A percentile compares a stretch with the other conserved stretches of the same genome.
Evolutionary conservation across 2,888 invertebrate species (phyloP).

Genomic region (Rhagium mordax): DNA sequence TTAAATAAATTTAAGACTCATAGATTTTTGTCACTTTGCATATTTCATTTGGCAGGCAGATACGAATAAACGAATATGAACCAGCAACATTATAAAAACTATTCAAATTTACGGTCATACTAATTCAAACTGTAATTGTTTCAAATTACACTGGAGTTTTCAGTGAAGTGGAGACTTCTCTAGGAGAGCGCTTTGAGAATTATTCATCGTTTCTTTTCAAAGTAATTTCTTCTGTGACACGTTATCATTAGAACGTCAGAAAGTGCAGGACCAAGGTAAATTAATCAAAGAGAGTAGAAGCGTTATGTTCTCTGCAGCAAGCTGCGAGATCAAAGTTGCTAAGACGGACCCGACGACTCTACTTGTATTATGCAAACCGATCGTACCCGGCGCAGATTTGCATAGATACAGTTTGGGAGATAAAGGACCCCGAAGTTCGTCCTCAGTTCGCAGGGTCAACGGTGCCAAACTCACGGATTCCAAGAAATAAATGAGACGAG

Average conservation of each 20-base stretch:
- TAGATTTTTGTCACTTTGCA: no score
- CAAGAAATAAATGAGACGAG: not conserved
- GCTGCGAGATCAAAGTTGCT: constrained; percentile 40
- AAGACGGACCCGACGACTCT: constrained; percentile 27
- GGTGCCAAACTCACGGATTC: not conserved
- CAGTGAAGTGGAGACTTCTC: not conserved
- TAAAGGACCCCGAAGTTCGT: constrained; percentile 8
- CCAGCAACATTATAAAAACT: not conserved
- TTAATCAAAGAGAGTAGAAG: constrained; percentile 37
- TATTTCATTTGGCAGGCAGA: not conserved
- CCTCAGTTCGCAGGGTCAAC: not conserved
- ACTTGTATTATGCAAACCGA: constrained; percentile 37
- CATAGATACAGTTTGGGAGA: constrained; percentile 35
- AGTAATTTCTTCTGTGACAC: constrained; percentile 21
- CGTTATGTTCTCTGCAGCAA: not conserved
- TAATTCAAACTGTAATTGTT: constrained; percentile 7
- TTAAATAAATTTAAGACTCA: no score
- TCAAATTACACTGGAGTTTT: constrained; percentile 3
- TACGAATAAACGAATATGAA: not conserved
- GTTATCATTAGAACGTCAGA: constrained; percentile 29
- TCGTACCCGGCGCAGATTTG: constrained; percentile 35
- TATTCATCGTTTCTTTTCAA: constrained; percentile 31
- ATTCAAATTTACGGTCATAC: not conserved
- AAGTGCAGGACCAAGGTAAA: constrained; percentile 39
- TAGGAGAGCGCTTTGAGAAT: constrained; percentile 8